phyloP scores from a whole-genome alignment of 2,888 invertebrate genomes.

The Lasioglossum malachurum region DNA sequence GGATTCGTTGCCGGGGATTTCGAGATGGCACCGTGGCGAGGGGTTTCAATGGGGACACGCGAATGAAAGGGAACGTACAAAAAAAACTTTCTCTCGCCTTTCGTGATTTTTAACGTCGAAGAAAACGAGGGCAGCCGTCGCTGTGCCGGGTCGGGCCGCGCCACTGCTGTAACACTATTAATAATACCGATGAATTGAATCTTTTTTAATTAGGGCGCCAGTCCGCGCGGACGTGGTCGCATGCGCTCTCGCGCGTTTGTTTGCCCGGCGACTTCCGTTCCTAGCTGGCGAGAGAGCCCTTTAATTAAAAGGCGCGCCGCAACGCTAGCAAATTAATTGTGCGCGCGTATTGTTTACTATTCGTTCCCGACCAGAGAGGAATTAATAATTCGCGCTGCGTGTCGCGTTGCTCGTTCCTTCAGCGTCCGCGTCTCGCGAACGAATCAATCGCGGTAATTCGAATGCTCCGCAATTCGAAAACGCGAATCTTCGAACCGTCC shows the following conservation, averaged over 20 bases:
- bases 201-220: constrained; percentile 68
- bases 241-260: constrained; percentile 32
- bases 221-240: constrained; percentile 11
- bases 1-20: constrained; percentile 32
- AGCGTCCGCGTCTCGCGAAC: not conserved
- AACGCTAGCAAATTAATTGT: constrained; percentile 70
- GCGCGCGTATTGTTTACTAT: constrained; percentile 72
- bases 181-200: constrained; percentile 68
- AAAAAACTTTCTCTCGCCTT: constrained; percentile 24
- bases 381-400: constrained; percentile 67
- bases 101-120: constrained; percentile 57
- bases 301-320: constrained; percentile 70
- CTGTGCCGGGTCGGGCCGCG: not conserved
- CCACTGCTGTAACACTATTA: constrained; percentile 59
- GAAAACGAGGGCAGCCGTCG: constrained; percentile 43
- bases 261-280: constrained; percentile 55
- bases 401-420: constrained; percentile 36
- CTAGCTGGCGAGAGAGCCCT: constrained; percentile 50
- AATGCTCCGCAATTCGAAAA: not conserved
- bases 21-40: constrained; percentile 38
- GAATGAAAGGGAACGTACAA: constrained; percentile 39
- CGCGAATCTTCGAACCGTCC: not conserved
- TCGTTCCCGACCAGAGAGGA: constrained; percentile 52
- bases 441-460: not conserved
- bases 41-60: constrained; percentile 42